Evolutionary conservation across 2,888 invertebrate species (phyloP).

Genomic region (Uropetala carovei): DNA sequence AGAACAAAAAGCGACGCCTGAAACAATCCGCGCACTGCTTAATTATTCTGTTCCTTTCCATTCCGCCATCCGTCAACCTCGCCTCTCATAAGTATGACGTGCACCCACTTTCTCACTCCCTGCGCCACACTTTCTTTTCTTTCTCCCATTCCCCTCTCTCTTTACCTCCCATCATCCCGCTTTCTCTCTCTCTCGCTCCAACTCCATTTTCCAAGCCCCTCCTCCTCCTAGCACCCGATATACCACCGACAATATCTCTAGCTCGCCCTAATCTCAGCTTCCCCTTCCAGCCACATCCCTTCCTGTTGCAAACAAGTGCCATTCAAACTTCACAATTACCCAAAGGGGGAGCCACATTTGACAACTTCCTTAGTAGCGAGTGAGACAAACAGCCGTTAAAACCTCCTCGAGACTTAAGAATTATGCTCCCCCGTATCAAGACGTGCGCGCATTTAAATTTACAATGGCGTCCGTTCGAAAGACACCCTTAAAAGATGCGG

Average conservation of each 20-base stretch:
- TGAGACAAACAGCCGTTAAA: background rate
- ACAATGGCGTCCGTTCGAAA: background rate
- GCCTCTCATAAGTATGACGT: background rate
- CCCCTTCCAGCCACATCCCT: background rate
- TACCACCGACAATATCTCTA: background rate
- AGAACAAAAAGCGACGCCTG: too few species aligned
- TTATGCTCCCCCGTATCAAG: background rate
- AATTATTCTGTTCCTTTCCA: background rate
- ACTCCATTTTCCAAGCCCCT: too few species aligned
- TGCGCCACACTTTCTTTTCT: background rate
- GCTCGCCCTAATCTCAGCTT: background rate
- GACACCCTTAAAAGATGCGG: background rate
- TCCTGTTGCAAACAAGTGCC: conserved; percentile 53
- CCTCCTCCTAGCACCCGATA: background rate
- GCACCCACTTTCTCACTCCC: background rate
- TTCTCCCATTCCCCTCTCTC: background rate
- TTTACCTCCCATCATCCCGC: too few species aligned
- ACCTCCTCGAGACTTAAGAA: background rate
- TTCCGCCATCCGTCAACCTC: background rate
- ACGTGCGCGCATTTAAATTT: background rate
- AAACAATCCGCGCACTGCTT: background rate
- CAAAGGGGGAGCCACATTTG: conserved; percentile 5
- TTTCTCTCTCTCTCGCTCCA: too few species aligned
- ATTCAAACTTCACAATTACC: conserved; percentile 37
- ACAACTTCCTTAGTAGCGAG: conserved; percentile 20